These are phyloP conservation scores for Perithous albicinctus DNA, from an alignment of 2,888 invertebrate genomes.

Conservation along the genomic window DNA sequence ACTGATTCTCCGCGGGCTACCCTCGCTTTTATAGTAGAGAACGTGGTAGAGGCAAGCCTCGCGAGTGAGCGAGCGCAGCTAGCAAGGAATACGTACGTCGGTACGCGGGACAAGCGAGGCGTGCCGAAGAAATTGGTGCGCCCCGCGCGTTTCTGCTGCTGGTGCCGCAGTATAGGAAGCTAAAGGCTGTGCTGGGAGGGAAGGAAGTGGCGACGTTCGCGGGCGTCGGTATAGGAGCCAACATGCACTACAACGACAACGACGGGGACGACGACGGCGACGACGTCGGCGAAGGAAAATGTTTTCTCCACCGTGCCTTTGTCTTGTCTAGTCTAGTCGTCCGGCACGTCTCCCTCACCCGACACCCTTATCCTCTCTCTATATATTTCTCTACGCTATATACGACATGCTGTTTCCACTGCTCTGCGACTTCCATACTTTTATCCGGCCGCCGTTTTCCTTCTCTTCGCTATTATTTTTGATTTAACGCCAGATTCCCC, in stretches of 20 bases:
- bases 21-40: conserved; percentile 82
- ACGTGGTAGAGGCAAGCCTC: conserved; percentile 32
- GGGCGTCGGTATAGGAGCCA: conserved; percentile 59
- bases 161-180: conserved; percentile 73
- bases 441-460: conserved; percentile 34
- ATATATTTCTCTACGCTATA: conserved; percentile 5
- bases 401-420: conserved; percentile 6
- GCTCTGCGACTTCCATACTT: conserved; percentile 30
- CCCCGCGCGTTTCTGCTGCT: conserved; percentile 35
- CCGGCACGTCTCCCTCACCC: conserved; percentile 17
- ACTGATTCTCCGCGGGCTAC: conserved; percentile 81
- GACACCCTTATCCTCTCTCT: conserved; percentile 33
- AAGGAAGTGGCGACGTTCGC: conserved; percentile 72
- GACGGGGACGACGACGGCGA: conserved; percentile 13
- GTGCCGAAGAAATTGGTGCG: conserved; percentile 67
- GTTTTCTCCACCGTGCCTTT: conserved; percentile 53
- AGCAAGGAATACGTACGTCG: conserved; percentile 21
- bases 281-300: conserved; percentile 28
- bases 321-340: conserved; percentile 46
- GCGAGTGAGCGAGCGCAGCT: conserved; percentile 38
- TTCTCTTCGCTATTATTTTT: conserved; percentile 57
- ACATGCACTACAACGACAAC: conserved; percentile 21
- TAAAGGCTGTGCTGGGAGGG: conserved; percentile 67
- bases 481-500: conserved; percentile 60
- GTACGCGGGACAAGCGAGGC: conserved; percentile 66